Percentiles rank a stretch among this genome's conserved stretches.
These are phyloP conservation scores for Kuschelorhynchus macadamiae DNA, from an alignment of 2,888 invertebrate genomes.

Conservation along the genomic window DNA sequence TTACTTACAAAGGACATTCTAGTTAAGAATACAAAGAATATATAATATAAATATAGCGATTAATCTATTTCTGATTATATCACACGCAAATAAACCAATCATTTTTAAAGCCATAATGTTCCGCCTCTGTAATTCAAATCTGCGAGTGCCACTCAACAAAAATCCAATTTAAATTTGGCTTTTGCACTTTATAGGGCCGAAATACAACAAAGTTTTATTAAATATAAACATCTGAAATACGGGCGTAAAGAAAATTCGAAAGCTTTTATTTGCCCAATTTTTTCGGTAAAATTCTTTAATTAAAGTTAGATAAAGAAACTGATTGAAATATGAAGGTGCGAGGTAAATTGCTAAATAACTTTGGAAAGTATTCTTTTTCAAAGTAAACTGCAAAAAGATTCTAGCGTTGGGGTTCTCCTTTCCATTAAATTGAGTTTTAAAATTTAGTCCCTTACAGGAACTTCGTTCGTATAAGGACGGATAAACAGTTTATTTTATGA, in stretches of 20 bases:
- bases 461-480: too few relatives aligned
- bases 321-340: constrained; percentile 38
- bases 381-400: not conserved
- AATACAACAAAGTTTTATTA: constrained; percentile 50
- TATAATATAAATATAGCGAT: too few relatives aligned
- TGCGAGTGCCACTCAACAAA: constrained; percentile 37
- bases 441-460: not conserved
- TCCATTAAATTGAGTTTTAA: not conserved
- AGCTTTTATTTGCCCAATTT: constrained; percentile 40
- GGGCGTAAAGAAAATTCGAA: constrained; percentile 36
- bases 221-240: constrained; percentile 47
- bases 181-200: constrained; percentile 40
- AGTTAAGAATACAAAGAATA: too few relatives aligned
- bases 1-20: too few relatives aligned
- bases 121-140: not conserved
- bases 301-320: constrained; percentile 45
- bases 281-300: constrained; percentile 45
- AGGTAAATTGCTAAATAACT: constrained; percentile 39
- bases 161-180: constrained; percentile 47
- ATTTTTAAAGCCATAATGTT: too few relatives aligned
- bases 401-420: not conserved
- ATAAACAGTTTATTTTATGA: too few relatives aligned
- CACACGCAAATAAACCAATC: too few relatives aligned
- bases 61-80: too few relatives aligned
- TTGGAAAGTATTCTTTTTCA: constrained; percentile 28